Conservation (phyloP, 2,888 invertebrate species). For the Euproctis similis region DNA sequence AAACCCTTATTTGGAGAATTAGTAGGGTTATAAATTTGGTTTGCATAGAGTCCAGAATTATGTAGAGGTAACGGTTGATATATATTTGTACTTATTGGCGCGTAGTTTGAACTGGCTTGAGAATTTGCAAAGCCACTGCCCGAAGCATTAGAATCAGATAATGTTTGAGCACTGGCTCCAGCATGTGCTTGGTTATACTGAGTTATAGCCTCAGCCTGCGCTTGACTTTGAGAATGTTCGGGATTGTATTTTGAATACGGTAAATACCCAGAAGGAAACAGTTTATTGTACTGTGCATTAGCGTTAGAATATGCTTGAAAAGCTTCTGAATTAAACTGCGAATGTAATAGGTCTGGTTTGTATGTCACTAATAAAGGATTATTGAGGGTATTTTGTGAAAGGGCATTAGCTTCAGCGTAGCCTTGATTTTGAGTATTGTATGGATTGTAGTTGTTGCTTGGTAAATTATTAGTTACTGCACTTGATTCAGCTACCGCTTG, state of each 20-base stretch:
- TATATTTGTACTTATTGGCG: too few relatives aligned
- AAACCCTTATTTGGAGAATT: conserved; percentile 2
- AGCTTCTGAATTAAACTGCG: conserved; percentile 8
- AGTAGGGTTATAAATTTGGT: too few relatives aligned
- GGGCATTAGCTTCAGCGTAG: conserved; percentile 1
- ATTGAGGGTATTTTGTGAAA: background rate
- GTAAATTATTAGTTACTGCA: background rate
- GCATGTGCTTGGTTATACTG: background rate
- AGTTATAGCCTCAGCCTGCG: background rate
- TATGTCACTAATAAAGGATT: conserved; percentile 7
- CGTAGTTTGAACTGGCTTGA: too few relatives aligned
- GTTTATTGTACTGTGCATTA: too few relatives aligned
- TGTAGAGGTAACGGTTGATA: too few relatives aligned
- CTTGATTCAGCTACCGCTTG: conserved; percentile 1
- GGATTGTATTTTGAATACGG: conserved; percentile 1
- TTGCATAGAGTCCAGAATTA: too few relatives aligned
- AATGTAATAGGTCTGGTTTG: conserved; percentile 6
- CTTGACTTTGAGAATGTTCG: background rate
- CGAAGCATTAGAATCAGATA: too few relatives aligned
- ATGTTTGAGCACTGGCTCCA: background rate
- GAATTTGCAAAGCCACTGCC: too few relatives aligned
- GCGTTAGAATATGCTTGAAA: background rate
- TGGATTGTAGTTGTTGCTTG: background rate
- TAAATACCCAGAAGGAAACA: too few relatives aligned
- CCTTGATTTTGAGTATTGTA: background rate